phyloP scores from a whole-genome alignment of 2,888 invertebrate genomes.

The Leptinotarsa peninsularis region DNA sequence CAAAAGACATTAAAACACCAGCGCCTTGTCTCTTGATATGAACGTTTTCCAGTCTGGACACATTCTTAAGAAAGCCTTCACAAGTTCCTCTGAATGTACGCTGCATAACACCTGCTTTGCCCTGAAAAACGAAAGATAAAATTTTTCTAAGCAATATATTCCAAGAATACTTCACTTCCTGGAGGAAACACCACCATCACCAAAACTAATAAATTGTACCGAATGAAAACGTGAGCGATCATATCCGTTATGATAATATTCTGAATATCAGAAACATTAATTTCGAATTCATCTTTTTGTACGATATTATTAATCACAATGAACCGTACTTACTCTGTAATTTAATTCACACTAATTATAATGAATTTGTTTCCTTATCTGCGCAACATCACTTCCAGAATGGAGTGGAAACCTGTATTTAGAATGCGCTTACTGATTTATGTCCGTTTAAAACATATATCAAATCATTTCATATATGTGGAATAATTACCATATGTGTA shows the following conservation, averaged over 20 bases:
- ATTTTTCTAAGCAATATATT: neutral
- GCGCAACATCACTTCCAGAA: constrained; percentile 11
- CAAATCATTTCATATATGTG: neutral
- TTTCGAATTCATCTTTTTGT: constrained; percentile 1
- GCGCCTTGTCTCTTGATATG: neutral
- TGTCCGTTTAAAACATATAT: neutral
- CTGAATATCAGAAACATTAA: constrained; percentile 10
- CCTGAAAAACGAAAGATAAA: neutral
- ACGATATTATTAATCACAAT: constrained; percentile 6
- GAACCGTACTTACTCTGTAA: constrained; percentile 4
- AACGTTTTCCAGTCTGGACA: neutral
- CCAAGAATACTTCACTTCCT: neutral
- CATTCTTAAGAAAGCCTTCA: neutral
- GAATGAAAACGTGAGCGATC: neutral
- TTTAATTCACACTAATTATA: constrained; percentile 6
- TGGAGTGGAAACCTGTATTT: constrained; percentile 5
- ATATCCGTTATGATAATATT: constrained; percentile 3
- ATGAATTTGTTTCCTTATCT: constrained; percentile 16
- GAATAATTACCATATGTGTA: neutral
- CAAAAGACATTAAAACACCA: neutral
- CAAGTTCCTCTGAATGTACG: neutral
- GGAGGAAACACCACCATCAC: neutral
- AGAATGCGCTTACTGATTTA: constrained; percentile 7
- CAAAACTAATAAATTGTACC: neutral
- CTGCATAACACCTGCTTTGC: neutral